Percentiles rank a stretch among this genome's conserved stretches.
Conservation (phyloP, 2,113 vertebrate species). For the Rissa tridactyla region DNA sequence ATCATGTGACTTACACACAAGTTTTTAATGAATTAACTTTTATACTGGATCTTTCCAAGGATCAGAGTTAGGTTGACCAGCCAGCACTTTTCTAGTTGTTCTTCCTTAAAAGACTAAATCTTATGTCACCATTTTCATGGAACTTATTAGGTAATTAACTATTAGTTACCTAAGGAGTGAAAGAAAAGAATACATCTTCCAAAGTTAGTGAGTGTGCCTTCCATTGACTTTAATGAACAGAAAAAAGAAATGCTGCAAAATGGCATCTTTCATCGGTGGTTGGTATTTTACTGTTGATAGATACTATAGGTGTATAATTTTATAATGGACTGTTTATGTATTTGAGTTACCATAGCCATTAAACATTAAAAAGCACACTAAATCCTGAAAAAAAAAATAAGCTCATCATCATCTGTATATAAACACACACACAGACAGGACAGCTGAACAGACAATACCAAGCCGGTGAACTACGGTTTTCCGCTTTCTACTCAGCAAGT, state of each 20-base stretch:
- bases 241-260: background rate
- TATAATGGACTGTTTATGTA: background rate
- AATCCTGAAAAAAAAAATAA: background rate
- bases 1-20: background rate
- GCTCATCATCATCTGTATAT: rapidly evolving
- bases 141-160: background rate
- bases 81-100: background rate
- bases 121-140: rapidly evolving
- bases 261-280: background rate
- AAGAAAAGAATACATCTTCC: background rate
- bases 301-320: background rate
- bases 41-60: background rate
- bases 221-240: background rate
- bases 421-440: too few relatives aligned
- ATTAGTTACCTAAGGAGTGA: background rate
- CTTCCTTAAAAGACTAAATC: background rate
- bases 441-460: background rate
- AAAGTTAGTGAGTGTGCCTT: background rate
- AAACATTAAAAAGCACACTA: background rate
- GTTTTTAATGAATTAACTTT: background rate
- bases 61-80: background rate
- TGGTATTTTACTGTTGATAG: background rate
- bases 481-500: background rate
- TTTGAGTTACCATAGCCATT: background rate
- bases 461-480: background rate